These are phyloP conservation scores for Chrosomus eos DNA, from an alignment of 2,797 vertebrate genomes.

Conservation along the genomic window DNA sequence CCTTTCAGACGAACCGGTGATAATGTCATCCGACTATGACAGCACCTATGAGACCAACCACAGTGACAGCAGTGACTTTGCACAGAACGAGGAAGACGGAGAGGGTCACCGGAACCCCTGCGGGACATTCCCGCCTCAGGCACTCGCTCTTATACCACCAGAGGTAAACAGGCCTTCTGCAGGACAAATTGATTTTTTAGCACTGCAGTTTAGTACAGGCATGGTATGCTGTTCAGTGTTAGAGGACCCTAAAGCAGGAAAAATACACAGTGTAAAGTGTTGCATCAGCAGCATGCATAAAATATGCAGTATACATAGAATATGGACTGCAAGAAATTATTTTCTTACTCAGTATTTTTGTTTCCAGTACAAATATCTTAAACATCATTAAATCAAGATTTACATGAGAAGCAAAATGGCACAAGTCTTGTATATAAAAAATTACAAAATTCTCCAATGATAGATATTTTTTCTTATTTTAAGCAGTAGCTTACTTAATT, in stretches of 20 bases:
- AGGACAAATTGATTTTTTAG: neutral
- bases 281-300: neutral
- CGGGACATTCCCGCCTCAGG: constrained; percentile 73
- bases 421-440: no score
- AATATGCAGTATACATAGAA: neutral
- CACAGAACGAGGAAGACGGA: constrained; percentile 85
- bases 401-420: no score
- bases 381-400: neutral
- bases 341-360: neutral
- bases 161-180: constrained; percentile 68
- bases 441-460: no score
- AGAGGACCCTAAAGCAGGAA: neutral
- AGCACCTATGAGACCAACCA: constrained; percentile 90
- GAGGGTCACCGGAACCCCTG: constrained; percentile 78
- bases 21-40: constrained; percentile 92
- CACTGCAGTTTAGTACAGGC: neutral
- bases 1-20: constrained; percentile 81
- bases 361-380: neutral
- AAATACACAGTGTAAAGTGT: neutral
- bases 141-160: constrained; percentile 76
- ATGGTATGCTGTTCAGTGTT: neutral
- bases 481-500: neutral
- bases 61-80: constrained; percentile 92
- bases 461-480: neutral
- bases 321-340: neutral